Conservation (phyloP, 92 coral and sea anemone genomes). For the Palythoa grandis region DNA sequence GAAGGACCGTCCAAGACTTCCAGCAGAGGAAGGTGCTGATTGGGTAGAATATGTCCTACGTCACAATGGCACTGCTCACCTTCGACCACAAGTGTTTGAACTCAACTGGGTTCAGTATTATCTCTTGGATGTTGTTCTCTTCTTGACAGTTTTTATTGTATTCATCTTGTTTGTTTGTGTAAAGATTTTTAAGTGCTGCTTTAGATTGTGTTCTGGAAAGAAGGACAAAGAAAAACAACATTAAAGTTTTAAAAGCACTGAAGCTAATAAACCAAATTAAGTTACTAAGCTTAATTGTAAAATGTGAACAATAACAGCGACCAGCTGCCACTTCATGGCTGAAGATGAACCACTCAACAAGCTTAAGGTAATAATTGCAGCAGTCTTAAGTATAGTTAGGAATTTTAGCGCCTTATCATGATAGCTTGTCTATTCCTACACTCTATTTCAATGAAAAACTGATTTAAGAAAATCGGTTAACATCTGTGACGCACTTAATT, state of each 20-base stretch:
- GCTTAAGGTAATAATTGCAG: too few relatives aligned
- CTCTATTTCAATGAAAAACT: too few relatives aligned
- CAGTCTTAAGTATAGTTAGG: too few relatives aligned
- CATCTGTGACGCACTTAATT: too few relatives aligned
- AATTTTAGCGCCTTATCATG: too few relatives aligned
- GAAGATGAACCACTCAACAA: too few relatives aligned
- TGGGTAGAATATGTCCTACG: conserved; percentile 37
- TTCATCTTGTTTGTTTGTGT: neutral
- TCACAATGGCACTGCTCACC: conserved; percentile 26
- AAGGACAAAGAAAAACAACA: neutral
- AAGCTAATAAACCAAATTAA: too few relatives aligned
- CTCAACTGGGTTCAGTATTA: conserved; percentile 21
- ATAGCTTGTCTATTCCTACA: too few relatives aligned
- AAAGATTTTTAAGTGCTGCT: neutral
- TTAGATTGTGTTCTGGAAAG: neutral
- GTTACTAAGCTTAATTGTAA: too few relatives aligned
- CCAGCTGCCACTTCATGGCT: too few relatives aligned
- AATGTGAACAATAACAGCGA: too few relatives aligned
- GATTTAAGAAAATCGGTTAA: too few relatives aligned
- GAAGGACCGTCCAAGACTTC: neutral
- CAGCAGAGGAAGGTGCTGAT: conserved; percentile 24
- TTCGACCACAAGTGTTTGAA: conserved; percentile 12
- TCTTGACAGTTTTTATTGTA: neutral
- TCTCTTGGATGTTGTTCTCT: neutral
- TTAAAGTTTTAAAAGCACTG: neutral